phyloP scores from a whole-genome alignment of 1,140 invertebrate species.

The Pogonomyrmex barbatus region DNA sequence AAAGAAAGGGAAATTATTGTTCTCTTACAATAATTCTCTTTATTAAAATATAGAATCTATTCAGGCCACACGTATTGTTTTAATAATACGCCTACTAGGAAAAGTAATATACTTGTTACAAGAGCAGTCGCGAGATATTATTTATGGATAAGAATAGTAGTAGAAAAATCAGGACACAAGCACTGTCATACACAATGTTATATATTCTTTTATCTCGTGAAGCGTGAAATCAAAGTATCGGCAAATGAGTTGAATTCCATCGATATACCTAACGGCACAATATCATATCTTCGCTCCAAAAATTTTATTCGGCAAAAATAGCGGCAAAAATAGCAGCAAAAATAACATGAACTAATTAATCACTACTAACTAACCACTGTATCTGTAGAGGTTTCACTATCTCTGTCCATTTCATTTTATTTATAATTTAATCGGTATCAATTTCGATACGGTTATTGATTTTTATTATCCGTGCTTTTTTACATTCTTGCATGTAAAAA shows the following conservation, averaged over 20 bases:
- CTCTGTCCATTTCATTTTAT: constrained; percentile 13
- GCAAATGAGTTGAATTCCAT: constrained; percentile 17
- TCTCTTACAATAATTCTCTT: constrained; percentile 1
- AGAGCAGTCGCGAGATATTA: constrained; percentile 1
- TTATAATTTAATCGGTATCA: constrained; percentile 1
- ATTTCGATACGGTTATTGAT: constrained; percentile 19
- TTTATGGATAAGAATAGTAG: constrained; percentile 43
- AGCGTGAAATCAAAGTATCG: constrained; percentile 49
- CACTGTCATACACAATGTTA: neutral
- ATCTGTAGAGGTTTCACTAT: neutral
- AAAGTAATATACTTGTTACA: constrained; percentile 6
- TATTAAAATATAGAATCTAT: neutral
- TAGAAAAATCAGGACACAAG: constrained; percentile 22
- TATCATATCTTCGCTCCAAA: constrained; percentile 36
- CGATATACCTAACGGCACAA: constrained; percentile 3
- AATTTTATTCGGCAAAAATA: constrained; percentile 32
- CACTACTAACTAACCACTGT: neutral
- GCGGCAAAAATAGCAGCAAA: neutral
- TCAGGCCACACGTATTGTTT: neutral
- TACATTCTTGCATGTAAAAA: neutral
- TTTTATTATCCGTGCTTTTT: constrained; percentile 22
- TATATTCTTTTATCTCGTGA: constrained; percentile 38
- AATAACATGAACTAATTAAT: constrained; percentile 40
- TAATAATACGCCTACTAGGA: neutral
- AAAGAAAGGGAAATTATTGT: neutral